Conservation (phyloP, 2,113 vertebrate genomes). For the Corythornis madagascariensis region DNA sequence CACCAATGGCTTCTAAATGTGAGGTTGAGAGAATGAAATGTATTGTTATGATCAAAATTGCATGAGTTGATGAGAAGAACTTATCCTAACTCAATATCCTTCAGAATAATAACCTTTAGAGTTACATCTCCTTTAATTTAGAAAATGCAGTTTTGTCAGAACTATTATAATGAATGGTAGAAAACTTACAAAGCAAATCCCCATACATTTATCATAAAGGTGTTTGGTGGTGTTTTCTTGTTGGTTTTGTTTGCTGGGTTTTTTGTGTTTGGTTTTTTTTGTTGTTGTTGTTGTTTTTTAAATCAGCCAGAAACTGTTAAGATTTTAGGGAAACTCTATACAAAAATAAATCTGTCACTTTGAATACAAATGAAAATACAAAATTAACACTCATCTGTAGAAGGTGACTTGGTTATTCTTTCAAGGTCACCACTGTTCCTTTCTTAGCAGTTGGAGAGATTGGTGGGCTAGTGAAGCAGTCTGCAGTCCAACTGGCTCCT, state of each 20-base stretch:
- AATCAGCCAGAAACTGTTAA: not conserved
- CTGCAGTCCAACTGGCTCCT: too few species aligned
- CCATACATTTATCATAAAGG: not conserved
- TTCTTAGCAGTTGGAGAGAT: not conserved
- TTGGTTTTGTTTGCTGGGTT: not conserved
- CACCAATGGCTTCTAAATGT: accelerated
- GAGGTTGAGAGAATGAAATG: not conserved
- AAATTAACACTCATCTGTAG: not conserved
- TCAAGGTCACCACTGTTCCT: not conserved
- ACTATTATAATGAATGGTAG: not conserved
- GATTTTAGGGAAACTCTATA: not conserved
- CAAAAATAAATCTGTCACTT: not conserved
- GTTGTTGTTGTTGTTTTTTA: not conserved
- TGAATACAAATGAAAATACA: not conserved
- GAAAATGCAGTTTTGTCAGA: not conserved
- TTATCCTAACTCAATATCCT: not conserved
- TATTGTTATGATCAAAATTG: not conserved
- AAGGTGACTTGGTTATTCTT: not conserved
- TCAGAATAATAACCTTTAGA: not conserved
- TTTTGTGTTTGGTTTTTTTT: too few species aligned
- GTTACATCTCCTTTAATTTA: not conserved
- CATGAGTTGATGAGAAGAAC: not conserved
- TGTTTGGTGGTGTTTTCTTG: not conserved
- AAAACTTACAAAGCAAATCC: not conserved
- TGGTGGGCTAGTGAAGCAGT: not conserved